These are phyloP conservation scores for Pachliopta kotzebuea DNA, from an alignment of 2,888 invertebrate genomes.

Conservation along the genomic window DNA sequence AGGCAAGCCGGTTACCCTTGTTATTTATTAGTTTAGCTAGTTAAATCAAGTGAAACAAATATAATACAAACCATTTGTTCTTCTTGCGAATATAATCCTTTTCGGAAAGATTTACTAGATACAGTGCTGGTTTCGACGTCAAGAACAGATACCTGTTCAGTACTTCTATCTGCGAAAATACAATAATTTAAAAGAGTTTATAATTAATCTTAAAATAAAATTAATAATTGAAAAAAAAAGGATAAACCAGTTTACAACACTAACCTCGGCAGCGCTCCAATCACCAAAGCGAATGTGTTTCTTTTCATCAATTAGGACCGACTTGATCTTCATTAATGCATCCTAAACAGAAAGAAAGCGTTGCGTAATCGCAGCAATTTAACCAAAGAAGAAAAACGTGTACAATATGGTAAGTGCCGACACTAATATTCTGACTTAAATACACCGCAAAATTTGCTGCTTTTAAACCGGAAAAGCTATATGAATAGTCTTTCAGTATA, in stretches of 20 bases:
- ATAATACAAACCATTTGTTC: slow-evolving; percentile 92
- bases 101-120: slow-evolving; percentile 97
- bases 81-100: slow-evolving; percentile 99
- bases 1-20: background rate
- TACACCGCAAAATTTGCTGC: too few species aligned
- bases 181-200: background rate
- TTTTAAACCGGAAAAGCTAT: too few species aligned
- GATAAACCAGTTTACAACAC: slow-evolving; percentile 41
- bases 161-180: slow-evolving; percentile 90
- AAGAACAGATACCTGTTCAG: slow-evolving; percentile 97
- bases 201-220: too few species aligned
- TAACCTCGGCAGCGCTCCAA: slow-evolving; percentile 96
- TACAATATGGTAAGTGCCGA: too few species aligned
- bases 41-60: background rate
- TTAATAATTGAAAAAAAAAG: too few species aligned
- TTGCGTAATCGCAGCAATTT: too few species aligned
- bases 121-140: slow-evolving; percentile 98
- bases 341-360: slow-evolving; percentile 82
- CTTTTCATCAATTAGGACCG: slow-evolving; percentile 91
- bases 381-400: too few species aligned
- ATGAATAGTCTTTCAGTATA: too few species aligned
- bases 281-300: slow-evolving; percentile 95
- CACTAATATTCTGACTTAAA: too few species aligned
- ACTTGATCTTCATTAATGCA: slow-evolving; percentile 90
- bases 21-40: too few species aligned